Evolutionary conservation across 2,113 vertebrate species (phyloP), one percentile per base, ranked within the genome.

Genomic region (Oreochromis aureus): DNA sequence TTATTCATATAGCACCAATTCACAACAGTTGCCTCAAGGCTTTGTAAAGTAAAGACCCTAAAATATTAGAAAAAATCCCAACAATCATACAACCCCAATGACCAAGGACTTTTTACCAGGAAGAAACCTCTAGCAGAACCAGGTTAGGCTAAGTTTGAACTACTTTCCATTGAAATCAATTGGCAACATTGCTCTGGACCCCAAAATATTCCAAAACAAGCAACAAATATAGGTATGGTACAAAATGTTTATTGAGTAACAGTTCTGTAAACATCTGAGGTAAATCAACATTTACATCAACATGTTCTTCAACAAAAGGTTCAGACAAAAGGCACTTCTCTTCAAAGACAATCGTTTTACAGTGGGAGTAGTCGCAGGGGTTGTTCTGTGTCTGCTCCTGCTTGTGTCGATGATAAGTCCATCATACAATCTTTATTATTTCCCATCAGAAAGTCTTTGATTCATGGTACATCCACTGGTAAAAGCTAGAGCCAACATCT

Each of bases 241-340:
- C 96, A 97, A 97, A 98, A 97, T 95, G 91, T 97, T 97, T 97
- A 97, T 98, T 98, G 96, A 97, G 95, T 97, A 94, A 97, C 90
- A 92, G 90, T 92, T 97, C 96, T 97, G 95, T 97, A 97, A 97
- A 97, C 96, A 97, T 97, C 94, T 97, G 97, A 98, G 96, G 96
- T 97, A 97, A 98, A 97, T 96, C 81, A 96, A 97, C 95, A 5
- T 96, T 97, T 97, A 97, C 97, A 97, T 96, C 95, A 97, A 97
- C 94, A 95, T 96, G 93, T 96, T 97, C 95, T 96, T 96, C 55
- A 89, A 97, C 95, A 97, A 94, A 96, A 94, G 92, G 88, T 87
- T 95, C 92, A 96, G 95, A 97, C 94, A 91, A 92, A 96, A 96
- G 96, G 96, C 96, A 96, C 95, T 96, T 97, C 92, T 96, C 88